A percentile compares a stretch with the other conserved stretches of the same genome.
Conservation (phyloP, 1,140 invertebrate genomes). For the Paraescarpia echinospica region DNA sequence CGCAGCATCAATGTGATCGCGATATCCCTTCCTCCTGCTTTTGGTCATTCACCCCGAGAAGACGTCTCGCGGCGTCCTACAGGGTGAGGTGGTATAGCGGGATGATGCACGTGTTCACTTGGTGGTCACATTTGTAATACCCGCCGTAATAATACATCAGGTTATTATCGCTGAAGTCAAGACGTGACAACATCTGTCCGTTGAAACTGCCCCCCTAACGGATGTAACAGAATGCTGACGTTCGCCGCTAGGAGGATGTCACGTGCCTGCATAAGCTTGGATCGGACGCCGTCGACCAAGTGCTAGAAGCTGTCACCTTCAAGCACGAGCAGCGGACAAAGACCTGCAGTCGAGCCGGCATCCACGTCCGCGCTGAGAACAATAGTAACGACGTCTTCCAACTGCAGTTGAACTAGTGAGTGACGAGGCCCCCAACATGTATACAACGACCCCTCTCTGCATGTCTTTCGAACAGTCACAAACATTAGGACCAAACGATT, state of each 20-base stretch:
- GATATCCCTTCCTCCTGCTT: not conserved
- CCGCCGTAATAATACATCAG: not conserved
- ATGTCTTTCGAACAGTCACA: not conserved
- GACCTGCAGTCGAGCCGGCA: not conserved
- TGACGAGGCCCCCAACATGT: not conserved
- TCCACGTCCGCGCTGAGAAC: not conserved
- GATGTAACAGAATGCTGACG: not conserved
- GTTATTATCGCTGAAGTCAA: not conserved
- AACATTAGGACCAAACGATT: too few relatives aligned
- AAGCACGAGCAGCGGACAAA: constrained; percentile 16
- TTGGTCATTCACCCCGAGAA: not conserved
- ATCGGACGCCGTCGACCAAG: constrained; percentile 23
- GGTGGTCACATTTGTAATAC: not conserved
- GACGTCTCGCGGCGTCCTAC: not conserved
- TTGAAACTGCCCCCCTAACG: not conserved
- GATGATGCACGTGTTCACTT: constrained; percentile 12
- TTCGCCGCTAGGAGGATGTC: not conserved
- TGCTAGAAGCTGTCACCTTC: constrained; percentile 20
- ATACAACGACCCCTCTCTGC: not conserved
- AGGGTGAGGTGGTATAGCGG: constrained; percentile 14
- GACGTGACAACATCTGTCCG: constrained; percentile 7
- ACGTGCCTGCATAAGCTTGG: constrained; percentile 17
- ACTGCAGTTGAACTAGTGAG: not conserved
- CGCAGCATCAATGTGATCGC: constrained; percentile 14
- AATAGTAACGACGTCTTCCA: not conserved